These are phyloP conservation scores for Chunga burmeisteri DNA, from an alignment of 2,113 vertebrate genomes.

Conservation along the genomic window DNA sequence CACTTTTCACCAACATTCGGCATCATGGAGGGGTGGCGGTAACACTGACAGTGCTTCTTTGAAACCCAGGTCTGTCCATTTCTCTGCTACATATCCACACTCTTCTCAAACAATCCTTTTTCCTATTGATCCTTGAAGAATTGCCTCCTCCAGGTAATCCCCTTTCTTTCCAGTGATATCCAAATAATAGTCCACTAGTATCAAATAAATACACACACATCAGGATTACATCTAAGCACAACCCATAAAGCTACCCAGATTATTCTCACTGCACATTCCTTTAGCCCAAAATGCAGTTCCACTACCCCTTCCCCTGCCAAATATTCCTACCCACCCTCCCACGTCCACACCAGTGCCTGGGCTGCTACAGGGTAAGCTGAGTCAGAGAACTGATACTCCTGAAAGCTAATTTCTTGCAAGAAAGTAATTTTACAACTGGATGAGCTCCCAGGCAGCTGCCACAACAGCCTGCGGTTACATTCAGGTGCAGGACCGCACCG, in stretches of 20 bases:
- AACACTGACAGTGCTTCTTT: not conserved
- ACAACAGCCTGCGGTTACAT: slow-evolving; percentile 6
- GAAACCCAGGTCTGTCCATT: not conserved
- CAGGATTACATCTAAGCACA: not conserved
- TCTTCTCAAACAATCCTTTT: not conserved
- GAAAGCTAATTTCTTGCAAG: not conserved
- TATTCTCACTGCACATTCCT: not conserved
- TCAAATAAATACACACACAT: not conserved
- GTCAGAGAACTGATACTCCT: not conserved
- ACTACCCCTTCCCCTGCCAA: not conserved
- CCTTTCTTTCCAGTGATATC: not conserved
- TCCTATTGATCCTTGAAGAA: not conserved
- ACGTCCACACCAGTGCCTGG: not conserved
- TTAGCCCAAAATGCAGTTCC: not conserved
- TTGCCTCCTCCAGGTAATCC: not conserved
- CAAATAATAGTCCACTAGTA: not conserved
- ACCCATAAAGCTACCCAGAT: not conserved
- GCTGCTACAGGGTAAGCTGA: not conserved
- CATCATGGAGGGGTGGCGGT: rapidly evolving
- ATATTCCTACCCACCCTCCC: not conserved
- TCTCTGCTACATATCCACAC: not conserved
- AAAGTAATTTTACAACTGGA: not conserved
- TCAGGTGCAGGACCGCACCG: slow-evolving; percentile 25
- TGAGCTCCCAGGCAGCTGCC: slow-evolving; percentile 13
- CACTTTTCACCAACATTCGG: not conserved